Conservation (phyloP, 2,797 vertebrate species). For the Pseudochirops cupreus region DNA sequence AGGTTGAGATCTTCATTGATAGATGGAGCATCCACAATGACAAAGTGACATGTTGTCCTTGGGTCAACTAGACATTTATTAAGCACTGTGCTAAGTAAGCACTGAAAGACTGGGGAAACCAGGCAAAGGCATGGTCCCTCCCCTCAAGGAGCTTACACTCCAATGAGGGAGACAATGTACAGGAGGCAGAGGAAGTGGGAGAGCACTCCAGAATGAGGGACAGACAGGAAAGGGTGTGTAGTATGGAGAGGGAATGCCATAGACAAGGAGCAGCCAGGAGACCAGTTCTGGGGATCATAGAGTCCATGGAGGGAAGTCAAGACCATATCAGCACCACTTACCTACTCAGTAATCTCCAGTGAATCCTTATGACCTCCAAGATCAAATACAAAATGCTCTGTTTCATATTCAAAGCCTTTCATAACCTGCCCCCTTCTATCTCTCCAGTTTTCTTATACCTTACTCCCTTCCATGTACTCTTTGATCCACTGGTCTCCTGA, state of each 20-base stretch:
- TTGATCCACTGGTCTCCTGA: neutral
- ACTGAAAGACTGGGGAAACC: neutral
- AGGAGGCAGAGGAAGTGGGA: neutral
- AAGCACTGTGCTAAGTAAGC: neutral
- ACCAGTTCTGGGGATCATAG: neutral
- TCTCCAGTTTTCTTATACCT: neutral
- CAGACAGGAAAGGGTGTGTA: neutral
- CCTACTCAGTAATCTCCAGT: neutral
- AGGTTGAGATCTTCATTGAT: neutral
- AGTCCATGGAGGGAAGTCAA: neutral
- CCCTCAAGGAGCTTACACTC: neutral
- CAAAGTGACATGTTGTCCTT: neutral
- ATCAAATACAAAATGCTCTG: neutral
- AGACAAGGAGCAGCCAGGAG: neutral
- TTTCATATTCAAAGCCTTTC: neutral
- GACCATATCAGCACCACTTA: neutral
- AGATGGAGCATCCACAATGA: neutral
- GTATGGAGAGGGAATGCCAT: neutral
- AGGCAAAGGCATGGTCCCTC: neutral
- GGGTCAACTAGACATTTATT: neutral
- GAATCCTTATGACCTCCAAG: neutral
- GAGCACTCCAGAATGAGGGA: neutral
- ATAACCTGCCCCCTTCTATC: neutral
- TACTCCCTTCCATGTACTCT: neutral
- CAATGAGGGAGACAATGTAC: neutral